Evolutionary conservation across 2,797 vertebrate genomes (phyloP), one percentile per base, ranked within the genome.

Genomic region (Myotis findleyi): DNA sequence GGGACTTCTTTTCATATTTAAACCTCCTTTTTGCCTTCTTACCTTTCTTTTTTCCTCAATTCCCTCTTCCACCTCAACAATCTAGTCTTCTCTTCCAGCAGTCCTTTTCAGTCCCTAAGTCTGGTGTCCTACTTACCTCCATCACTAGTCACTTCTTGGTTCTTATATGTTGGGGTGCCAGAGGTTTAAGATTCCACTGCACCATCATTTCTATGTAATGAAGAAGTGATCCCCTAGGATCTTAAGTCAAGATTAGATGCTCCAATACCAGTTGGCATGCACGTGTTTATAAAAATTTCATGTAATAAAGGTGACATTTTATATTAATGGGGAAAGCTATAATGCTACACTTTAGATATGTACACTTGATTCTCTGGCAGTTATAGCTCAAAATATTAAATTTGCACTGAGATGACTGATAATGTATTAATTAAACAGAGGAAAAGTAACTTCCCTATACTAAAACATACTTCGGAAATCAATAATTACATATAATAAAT

Each of bases 151-250:
- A 62, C 76, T 69, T 89, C 20, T 30, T 73, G 44, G 16, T 80
- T 87, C 66, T 91, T 83, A 3, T 36, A 87, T 44, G 71, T 38
- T 88, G 55, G 33, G 16, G 33, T 76, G 53, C 59, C 38, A 87
- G 69, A 95, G 47, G n/a, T 72, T 96, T 21, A n/a, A 47, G 62
- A 66, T 90, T 91, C 23, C 13, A 41, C 20, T 92, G 25, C 17
- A 36, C 3, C 27, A 23, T 49, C 59, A 76, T 76, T 86, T 93
- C 71, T 53, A 6, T 44, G 66, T 66, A 72, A 36, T 7, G 1
- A 83, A 83, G 55, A 21, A 8, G 5, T 92, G 25, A 66, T 80
- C 14, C 6, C 33, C 12, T 49, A 41, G 55, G 21, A n/a, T 86
- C 33, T 88, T 87, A 75, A 81, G 79, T 44, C 11, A 89, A 36